These are phyloP conservation scores for Myocastor coypus DNA, from an alignment of 2,113 vertebrate species.

Conservation along the genomic window DNA sequence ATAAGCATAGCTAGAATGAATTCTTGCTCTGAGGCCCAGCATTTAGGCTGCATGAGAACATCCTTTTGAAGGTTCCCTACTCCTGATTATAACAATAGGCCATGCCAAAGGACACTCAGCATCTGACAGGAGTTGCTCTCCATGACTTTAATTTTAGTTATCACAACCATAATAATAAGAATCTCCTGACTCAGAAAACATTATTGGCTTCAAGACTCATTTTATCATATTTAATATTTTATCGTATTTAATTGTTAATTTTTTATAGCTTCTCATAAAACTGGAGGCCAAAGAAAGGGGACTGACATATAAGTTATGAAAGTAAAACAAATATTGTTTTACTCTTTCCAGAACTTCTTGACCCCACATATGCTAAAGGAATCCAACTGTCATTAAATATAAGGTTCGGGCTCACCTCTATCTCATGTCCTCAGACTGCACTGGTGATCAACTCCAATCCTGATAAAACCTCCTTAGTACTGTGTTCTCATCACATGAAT, in stretches of 20 bases:
- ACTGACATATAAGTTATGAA: background rate
- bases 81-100: background rate
- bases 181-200: background rate
- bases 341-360: background rate
- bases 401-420: too few relatives aligned
- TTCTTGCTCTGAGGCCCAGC: background rate
- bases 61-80: background rate
- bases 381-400: background rate
- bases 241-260: background rate
- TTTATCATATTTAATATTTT: slow-evolving; percentile 6
- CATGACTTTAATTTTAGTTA: background rate
- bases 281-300: background rate
- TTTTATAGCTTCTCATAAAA: slow-evolving; percentile 37
- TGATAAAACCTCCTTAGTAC: background rate
- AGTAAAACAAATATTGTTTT: slow-evolving; percentile 2
- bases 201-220: slow-evolving; percentile 30
- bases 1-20: background rate
- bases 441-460: background rate
- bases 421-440: background rate
- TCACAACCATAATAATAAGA: background rate
- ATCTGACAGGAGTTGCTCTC: background rate
- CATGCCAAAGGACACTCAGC: background rate
- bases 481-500: background rate
- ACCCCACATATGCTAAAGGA: background rate
- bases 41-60: background rate